Conservation (phyloP, 92 coral and sea anemone species). For the Heliopora coerulea region DNA sequence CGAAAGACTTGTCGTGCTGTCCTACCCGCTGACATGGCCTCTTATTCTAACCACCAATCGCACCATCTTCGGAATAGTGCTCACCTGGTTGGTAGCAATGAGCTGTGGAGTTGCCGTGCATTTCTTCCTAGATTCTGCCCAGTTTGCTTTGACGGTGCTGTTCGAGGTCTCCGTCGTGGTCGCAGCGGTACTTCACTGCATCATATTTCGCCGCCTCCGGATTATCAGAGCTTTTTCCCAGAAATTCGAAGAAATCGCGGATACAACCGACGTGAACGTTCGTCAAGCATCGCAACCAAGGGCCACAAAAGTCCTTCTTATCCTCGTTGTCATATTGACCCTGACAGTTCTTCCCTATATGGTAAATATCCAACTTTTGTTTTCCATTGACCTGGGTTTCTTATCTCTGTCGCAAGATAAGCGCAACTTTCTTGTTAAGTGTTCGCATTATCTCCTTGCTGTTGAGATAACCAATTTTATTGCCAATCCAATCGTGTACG, state of each 20-base stretch:
- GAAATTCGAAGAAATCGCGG: slow-evolving; percentile 4
- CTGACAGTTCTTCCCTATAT: slow-evolving; percentile 23
- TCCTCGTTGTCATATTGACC: background rate
- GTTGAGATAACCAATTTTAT: slow-evolving; percentile 12
- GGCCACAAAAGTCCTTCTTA: slow-evolving; percentile 11
- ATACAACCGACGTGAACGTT: background rate
- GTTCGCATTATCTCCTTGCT: background rate
- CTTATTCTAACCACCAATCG: slow-evolving; percentile 2
- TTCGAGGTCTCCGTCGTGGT: slow-evolving; percentile 7
- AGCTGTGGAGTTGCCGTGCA: slow-evolving; percentile 13
- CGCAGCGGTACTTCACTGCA: background rate
- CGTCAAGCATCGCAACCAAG: background rate
- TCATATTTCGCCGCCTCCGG: background rate
- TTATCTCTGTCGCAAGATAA: background rate
- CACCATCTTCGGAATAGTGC: background rate
- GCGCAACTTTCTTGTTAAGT: background rate
- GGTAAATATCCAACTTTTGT: background rate
- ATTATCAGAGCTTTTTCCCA: background rate
- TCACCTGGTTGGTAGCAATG: slow-evolving; percentile 9
- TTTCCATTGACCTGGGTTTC: background rate
- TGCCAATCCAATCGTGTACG: slow-evolving; percentile 21
- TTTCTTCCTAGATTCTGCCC: background rate
- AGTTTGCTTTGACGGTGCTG: background rate
- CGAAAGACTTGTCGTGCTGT: background rate
- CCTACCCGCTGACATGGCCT: background rate